Evolutionary conservation across 2,888 invertebrate genomes (phyloP).

Genomic region (Hybos culiciformis): DNA sequence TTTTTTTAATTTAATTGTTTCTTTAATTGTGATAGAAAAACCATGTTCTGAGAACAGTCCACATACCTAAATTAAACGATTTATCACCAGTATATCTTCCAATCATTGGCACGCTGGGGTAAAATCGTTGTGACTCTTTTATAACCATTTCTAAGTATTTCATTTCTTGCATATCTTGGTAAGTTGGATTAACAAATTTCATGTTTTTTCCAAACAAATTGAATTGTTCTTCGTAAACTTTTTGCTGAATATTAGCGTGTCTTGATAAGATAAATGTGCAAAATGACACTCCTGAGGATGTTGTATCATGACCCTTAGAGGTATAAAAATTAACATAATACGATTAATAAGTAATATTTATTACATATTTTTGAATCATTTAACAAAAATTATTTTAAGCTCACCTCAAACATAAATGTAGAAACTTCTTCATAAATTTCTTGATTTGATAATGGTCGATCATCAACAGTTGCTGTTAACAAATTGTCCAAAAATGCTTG

Average conservation of each 20-base stretch:
- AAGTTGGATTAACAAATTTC: constrained; percentile 21
- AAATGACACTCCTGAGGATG: constrained; percentile 42
- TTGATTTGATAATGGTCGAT: constrained; percentile 19
- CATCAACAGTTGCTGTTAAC: constrained; percentile 25
- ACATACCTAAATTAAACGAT: no score
- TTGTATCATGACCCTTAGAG: constrained; percentile 43
- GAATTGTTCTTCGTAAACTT: constrained; percentile 39
- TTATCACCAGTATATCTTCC: constrained; percentile 21
- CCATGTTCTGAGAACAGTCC: no score
- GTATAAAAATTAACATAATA: no score
- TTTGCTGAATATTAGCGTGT: constrained; percentile 39
- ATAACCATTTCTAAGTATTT: constrained; percentile 29
- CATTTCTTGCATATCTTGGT: constrained; percentile 27
- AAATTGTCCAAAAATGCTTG: constrained; percentile 29
- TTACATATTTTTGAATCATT: no score
- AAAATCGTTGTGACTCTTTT: constrained; percentile 27
- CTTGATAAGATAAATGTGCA: constrained; percentile 39
- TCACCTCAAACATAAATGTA: constrained; percentile 30
- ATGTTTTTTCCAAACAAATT: constrained; percentile 32
- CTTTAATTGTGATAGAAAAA: no score
- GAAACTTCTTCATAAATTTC: constrained; percentile 32
- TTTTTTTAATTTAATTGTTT: no score
- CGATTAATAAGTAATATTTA: neutral
- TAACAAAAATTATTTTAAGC: neutral
- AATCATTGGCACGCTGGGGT: constrained; percentile 30